Conservation (phyloP, 2,888 invertebrate genomes). For the Coenonympha arcania region DNA sequence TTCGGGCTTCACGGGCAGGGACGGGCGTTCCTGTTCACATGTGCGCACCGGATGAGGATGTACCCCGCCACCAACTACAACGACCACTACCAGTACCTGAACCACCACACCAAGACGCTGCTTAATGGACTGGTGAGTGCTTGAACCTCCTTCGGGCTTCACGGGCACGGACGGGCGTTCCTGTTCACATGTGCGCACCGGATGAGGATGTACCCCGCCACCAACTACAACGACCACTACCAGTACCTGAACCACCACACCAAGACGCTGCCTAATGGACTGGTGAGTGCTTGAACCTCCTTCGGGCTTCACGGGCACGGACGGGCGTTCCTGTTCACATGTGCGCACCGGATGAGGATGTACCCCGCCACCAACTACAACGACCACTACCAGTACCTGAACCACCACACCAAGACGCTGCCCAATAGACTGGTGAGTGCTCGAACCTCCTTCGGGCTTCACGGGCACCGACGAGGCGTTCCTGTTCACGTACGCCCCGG, state of each 20-base stretch:
- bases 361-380: conserved; percentile 88
- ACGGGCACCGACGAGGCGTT: conserved; percentile 84
- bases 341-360: conserved; percentile 84
- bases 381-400: conserved; percentile 93
- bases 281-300: conserved; percentile 72
- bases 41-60: conserved; percentile 84
- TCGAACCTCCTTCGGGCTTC: conserved; percentile 71
- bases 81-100: conserved; percentile 93
- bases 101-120: conserved; percentile 92
- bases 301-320: conserved; percentile 80
- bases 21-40: conserved; percentile 86
- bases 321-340: conserved; percentile 87
- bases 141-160: conserved; percentile 71
- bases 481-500: conserved; percentile 88
- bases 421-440: conserved; percentile 89
- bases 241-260: conserved; percentile 94
- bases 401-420: conserved; percentile 92
- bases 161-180: conserved; percentile 83
- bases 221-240: conserved; percentile 90
- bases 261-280: conserved; percentile 94
- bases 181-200: conserved; percentile 88
- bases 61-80: conserved; percentile 88
- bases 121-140: conserved; percentile 89
- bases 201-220: conserved; percentile 83
- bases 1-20: conserved; percentile 80